Evolutionary conservation across 2,113 vertebrate genomes (phyloP).

Genomic region (Odontophorus gujanensis): DNA sequence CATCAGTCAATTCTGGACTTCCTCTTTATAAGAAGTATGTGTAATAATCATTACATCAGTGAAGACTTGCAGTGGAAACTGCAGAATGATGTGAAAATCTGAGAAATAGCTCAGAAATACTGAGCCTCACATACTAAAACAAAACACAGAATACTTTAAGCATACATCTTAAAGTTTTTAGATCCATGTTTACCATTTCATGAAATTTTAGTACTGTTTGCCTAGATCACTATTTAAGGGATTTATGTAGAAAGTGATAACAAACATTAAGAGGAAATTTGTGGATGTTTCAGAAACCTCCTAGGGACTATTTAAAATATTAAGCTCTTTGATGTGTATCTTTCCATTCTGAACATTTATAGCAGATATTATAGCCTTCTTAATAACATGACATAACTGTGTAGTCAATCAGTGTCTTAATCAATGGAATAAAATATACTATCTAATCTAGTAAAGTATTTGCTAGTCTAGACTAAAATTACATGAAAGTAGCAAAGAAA

Average conservation of each 20-base stretch:
- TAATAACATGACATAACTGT: not conserved
- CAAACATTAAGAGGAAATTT: not conserved
- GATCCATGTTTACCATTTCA: not conserved
- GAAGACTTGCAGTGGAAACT: not conserved
- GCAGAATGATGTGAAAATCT: not conserved
- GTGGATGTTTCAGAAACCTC: not conserved
- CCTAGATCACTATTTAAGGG: not conserved
- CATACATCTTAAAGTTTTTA: not conserved
- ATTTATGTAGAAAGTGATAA: not conserved
- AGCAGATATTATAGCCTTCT: not conserved
- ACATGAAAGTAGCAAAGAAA: not conserved
- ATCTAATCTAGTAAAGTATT: not conserved
- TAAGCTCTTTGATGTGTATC: not conserved
- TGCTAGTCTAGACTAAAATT: not conserved
- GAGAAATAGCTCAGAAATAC: too few relatives aligned
- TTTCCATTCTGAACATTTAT: not conserved
- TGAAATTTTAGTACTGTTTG: not conserved
- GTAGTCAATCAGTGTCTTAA: not conserved
- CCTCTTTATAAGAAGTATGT: not conserved
- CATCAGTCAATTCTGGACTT: not conserved
- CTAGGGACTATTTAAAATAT: not conserved
- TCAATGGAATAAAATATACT: not conserved
- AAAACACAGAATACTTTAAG: not conserved
- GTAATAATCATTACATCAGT: rapidly evolving
- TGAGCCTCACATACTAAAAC: not conserved